A percentile compares a stretch with the other conserved stretches of the same genome.
Conservation (phyloP, 2,888 invertebrate genomes). For the Drosophila birchii region DNA sequence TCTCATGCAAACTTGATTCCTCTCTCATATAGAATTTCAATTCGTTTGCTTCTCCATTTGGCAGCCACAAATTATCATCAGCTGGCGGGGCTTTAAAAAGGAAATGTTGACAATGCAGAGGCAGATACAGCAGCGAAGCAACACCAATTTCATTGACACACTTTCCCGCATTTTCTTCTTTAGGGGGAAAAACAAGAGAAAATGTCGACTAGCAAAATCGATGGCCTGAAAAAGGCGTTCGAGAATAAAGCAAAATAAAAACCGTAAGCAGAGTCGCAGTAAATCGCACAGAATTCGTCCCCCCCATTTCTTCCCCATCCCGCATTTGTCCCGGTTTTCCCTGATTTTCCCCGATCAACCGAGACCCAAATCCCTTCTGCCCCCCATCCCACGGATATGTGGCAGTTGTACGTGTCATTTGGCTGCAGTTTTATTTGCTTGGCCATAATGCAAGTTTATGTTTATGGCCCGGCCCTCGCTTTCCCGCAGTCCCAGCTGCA, state of each 20-base stretch:
- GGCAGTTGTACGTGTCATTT: constrained; percentile 74
- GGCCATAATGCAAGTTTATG: constrained; percentile 73
- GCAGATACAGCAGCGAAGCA: constrained; percentile 41
- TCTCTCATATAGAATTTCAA: neutral
- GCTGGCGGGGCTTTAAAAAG: constrained; percentile 43
- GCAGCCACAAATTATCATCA: constrained; percentile 48
- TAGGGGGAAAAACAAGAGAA: constrained; percentile 47
- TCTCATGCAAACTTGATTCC: neutral
- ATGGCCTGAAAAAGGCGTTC: constrained; percentile 70
- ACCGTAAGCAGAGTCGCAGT: constrained; percentile 66
- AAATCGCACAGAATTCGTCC: constrained; percentile 62
- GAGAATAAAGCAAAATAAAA: constrained; percentile 70
- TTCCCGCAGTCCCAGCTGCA: constrained; percentile 22
- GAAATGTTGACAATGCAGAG: constrained; percentile 49
- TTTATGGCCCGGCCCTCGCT: constrained; percentile 50
- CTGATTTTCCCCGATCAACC: constrained; percentile 17
- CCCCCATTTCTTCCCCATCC: neutral
- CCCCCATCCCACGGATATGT: constrained; percentile 12
- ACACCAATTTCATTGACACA: constrained; percentile 74
- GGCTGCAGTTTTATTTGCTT: constrained; percentile 75
- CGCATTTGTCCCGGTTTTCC: constrained; percentile 3
- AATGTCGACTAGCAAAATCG: constrained; percentile 72
- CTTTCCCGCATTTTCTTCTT: constrained; percentile 44
- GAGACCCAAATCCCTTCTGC: constrained; percentile 3
- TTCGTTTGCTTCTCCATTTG: constrained; percentile 11